phyloP scores from a whole-genome alignment of 2,797 vertebrate genomes.

The Thalassophryne amazonica region DNA sequence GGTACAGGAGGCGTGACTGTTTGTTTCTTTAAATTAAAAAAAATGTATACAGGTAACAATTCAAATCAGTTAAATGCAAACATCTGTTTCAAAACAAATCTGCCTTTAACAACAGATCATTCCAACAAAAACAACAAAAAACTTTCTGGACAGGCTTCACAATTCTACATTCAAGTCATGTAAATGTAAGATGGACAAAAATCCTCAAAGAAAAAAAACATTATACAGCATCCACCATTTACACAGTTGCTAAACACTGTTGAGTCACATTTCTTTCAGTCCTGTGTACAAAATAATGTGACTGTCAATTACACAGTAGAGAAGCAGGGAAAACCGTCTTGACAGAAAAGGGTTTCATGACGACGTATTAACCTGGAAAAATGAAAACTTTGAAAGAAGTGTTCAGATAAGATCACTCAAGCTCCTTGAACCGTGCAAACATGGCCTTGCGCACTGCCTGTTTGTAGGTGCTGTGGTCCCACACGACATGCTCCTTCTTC shows the following conservation, averaged over 20 bases:
- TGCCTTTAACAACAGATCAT: constrained; percentile 17
- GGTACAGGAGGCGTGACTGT: too few relatives aligned
- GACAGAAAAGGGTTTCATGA: background rate
- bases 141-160: constrained; percentile 34
- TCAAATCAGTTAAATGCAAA: constrained; percentile 40
- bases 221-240: constrained; percentile 35
- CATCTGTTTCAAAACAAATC: constrained; percentile 39
- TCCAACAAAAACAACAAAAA: constrained; percentile 3
- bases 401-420: constrained; percentile 79
- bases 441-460: constrained; percentile 95
- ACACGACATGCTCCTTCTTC: constrained; percentile 79
- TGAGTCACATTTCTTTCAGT: too few relatives aligned
- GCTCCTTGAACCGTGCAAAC: constrained; percentile 96
- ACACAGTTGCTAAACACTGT: too few relatives aligned
- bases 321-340: constrained; percentile 12
- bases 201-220: constrained; percentile 20
- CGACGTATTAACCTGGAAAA: too few relatives aligned
- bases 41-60: constrained; percentile 49
- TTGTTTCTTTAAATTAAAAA: too few relatives aligned
- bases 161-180: constrained; percentile 28
- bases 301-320: constrained; percentile 13
- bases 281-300: constrained; percentile 11
- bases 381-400: too few relatives aligned
- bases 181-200: constrained; percentile 24
- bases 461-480: constrained; percentile 88